Evolutionary conservation across 1,140 invertebrate genomes (phyloP).

Genomic region (Bombus confusus): DNA sequence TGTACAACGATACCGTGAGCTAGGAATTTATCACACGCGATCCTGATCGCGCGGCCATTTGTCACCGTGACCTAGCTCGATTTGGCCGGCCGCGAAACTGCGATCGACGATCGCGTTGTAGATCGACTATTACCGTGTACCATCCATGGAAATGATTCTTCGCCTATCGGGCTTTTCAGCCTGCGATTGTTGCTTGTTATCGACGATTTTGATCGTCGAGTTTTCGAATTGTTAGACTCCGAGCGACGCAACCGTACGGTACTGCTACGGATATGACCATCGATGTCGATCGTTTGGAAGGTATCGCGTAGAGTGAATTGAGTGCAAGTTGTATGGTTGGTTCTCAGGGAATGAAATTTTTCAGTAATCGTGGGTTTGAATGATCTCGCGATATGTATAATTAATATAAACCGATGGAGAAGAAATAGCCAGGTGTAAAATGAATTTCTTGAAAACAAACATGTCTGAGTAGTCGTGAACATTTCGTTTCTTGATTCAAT

Average conservation of each 20-base stretch:
- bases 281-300: background rate
- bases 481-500: too few relatives aligned
- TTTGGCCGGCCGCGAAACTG: constrained; percentile 52
- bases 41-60: constrained; percentile 46
- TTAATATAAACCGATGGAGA: too few relatives aligned
- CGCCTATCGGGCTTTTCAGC: background rate
- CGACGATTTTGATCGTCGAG: background rate
- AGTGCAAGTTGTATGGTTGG: background rate
- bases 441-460: too few relatives aligned
- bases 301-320: background rate
- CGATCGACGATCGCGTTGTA: constrained; percentile 34
- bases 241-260: background rate
- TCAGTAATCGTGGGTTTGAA: too few relatives aligned
- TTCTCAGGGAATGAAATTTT: background rate
- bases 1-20: constrained; percentile 34
- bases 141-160: background rate
- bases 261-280: background rate
- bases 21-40: constrained; percentile 57
- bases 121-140: constrained; percentile 36
- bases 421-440: too few relatives aligned
- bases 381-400: too few relatives aligned
- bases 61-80: constrained; percentile 44
- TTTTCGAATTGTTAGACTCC: background rate
- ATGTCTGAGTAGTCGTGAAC: too few relatives aligned
- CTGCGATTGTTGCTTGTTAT: background rate